phyloP scores from a whole-genome alignment of 2,113 vertebrate genomes.

The Ctenodactylus gundi region DNA sequence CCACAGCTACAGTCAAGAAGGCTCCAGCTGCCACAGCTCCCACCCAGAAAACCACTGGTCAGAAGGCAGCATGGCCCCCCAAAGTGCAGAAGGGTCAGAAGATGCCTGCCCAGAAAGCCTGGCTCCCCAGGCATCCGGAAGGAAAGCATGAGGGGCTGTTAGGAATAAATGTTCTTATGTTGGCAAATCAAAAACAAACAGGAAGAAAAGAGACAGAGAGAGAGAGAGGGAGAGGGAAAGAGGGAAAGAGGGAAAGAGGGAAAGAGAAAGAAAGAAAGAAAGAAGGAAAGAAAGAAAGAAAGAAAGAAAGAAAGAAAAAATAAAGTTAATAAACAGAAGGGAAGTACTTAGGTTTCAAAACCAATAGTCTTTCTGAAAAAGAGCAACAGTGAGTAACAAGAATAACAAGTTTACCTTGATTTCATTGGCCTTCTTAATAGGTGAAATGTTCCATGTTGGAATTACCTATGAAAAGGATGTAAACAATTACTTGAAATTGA shows the following conservation, averaged over 20 bases:
- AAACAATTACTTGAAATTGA: background rate
- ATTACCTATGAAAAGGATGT: constrained; percentile 88
- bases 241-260: too few species aligned
- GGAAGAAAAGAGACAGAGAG: too few species aligned
- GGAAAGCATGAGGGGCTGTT: constrained; percentile 67
- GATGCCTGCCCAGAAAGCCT: constrained; percentile 65
- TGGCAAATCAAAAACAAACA: too few species aligned
- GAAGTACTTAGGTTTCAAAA: constrained; percentile 40
- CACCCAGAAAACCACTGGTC: constrained; percentile 43
- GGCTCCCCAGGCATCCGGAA: constrained; percentile 67
- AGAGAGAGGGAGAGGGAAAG: too few species aligned
- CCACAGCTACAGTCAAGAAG: background rate
- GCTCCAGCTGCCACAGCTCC: constrained; percentile 11
- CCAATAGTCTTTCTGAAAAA: background rate
- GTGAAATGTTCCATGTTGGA: constrained; percentile 97
- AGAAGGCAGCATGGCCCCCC: constrained; percentile 34
- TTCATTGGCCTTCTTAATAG: constrained; percentile 93
- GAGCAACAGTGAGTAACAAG: constrained; percentile 13
- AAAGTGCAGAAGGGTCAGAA: constrained; percentile 71
- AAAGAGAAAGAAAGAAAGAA: too few species aligned
- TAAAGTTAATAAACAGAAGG: background rate
- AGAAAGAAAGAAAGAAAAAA: background rate
- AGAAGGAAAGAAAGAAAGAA: too few species aligned
- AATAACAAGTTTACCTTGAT: constrained; percentile 82
- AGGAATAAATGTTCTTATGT: constrained; percentile 74